These are phyloP conservation scores for Hirundichthys speculiger DNA, from an alignment of 2,113 vertebrate genomes.

Conservation along the genomic window DNA sequence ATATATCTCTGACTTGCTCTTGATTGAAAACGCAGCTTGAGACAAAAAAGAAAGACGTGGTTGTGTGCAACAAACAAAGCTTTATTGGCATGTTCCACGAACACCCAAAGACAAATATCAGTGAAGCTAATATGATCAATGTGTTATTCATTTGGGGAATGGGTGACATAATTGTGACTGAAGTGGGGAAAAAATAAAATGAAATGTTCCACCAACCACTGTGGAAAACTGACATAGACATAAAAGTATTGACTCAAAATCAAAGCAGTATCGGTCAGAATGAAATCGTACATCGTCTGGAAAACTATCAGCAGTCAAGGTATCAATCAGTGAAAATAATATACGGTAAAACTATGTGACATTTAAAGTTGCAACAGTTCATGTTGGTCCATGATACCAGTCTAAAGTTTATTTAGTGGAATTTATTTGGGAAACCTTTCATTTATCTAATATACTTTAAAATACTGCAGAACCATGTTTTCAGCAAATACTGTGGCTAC, in stretches of 20 bases:
- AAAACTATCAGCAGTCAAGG: conserved; percentile 14
- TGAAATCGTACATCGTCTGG: conserved; percentile 2
- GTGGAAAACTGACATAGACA: neutral
- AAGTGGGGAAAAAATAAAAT: neutral
- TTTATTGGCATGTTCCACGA: conserved; percentile 55
- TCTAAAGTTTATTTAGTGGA: neutral
- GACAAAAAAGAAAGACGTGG: neutral
- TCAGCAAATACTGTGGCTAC: neutral
- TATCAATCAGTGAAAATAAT: neutral
- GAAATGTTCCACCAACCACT: neutral
- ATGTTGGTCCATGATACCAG: conserved; percentile 23
- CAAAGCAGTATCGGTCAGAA: conserved; percentile 10
- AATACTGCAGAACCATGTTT: neutral
- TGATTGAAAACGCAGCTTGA: too few relatives aligned
- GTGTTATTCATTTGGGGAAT: conserved; percentile 9
- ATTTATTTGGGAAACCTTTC: neutral
- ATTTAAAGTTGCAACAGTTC: conserved; percentile 11
- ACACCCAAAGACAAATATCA: conserved; percentile 30
- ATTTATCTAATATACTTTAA: neutral
- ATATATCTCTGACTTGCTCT: too few relatives aligned
- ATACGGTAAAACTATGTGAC: neutral
- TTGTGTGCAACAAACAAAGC: conserved; percentile 22
- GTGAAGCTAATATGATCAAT: conserved; percentile 9
- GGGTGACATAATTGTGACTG: neutral
- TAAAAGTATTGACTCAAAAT: too few relatives aligned